Percentiles rank a stretch among this genome's conserved stretches.
Conservation (phyloP, 2,797 vertebrate species). For the Emys orbicularis region DNA sequence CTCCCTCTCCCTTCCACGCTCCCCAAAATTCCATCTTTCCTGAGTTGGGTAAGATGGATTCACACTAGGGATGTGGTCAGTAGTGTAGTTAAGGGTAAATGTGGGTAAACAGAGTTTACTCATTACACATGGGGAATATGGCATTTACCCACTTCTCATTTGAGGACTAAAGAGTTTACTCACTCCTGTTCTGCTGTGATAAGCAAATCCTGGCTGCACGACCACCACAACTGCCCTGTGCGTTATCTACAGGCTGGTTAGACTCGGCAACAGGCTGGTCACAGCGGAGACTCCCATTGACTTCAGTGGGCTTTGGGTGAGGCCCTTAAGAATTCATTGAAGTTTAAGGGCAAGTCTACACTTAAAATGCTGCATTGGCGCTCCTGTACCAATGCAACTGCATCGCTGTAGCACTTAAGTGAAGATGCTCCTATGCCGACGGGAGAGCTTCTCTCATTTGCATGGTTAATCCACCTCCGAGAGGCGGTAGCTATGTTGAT, state of each 20-base stretch:
- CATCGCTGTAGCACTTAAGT: too few relatives aligned
- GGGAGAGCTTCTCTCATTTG: too few relatives aligned
- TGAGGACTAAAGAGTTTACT: background rate
- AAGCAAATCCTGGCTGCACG: background rate
- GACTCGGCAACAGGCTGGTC: background rate
- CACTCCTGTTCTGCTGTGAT: background rate
- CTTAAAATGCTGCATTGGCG: too few relatives aligned
- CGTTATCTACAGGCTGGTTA: background rate
- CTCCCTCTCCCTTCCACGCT: background rate
- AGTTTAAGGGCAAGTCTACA: too few relatives aligned
- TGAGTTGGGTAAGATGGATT: background rate
- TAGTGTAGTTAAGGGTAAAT: background rate
- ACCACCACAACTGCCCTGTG: background rate
- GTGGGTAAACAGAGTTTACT: background rate
- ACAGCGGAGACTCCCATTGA: background rate
- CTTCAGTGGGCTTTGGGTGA: background rate
- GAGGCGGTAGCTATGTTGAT: background rate
- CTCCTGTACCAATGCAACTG: too few relatives aligned
- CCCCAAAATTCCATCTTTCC: background rate
- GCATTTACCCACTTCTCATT: background rate
- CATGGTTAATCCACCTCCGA: too few relatives aligned
- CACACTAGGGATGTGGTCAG: background rate
- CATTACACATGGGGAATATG: background rate
- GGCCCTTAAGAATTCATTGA: too few relatives aligned
- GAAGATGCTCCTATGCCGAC: too few relatives aligned